These are phyloP conservation scores for Drosophila ananassae DNA, from an alignment of 1,140 invertebrate genomes.

Conservation along the genomic window DNA sequence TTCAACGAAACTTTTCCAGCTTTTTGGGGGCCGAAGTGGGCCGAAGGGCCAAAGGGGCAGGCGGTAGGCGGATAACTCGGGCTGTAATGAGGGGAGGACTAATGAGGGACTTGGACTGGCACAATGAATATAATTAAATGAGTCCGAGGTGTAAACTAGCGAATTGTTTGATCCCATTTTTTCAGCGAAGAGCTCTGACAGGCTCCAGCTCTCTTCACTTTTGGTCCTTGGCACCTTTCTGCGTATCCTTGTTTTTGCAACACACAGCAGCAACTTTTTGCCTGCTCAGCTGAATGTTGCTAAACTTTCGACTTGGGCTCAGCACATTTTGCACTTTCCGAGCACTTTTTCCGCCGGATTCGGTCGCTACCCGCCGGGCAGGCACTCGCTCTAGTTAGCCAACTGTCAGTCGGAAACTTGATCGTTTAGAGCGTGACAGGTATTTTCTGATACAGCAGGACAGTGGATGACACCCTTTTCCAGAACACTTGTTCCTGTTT, in stretches of 20 bases:
- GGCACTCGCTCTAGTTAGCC: slow-evolving; percentile 56
- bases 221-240: slow-evolving; percentile 20
- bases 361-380: slow-evolving; percentile 30
- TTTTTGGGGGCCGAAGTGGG: slow-evolving; percentile 42
- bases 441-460: slow-evolving; percentile 1
- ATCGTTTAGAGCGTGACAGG: slow-evolving; percentile 42
- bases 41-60: not conserved
- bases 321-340: slow-evolving; percentile 59
- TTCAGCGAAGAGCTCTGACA: slow-evolving; percentile 20
- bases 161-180: slow-evolving; percentile 81
- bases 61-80: not conserved
- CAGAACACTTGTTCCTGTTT: not conserved
- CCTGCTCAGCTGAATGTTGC: slow-evolving; percentile 73
- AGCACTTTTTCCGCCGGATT: slow-evolving; percentile 8
- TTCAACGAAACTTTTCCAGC: slow-evolving; percentile 67
- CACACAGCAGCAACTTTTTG: slow-evolving; percentile 36
- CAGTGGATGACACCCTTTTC: slow-evolving; percentile 12
- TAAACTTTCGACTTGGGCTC: slow-evolving; percentile 70
- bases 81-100: slow-evolving; percentile 44
- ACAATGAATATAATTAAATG: slow-evolving; percentile 81
- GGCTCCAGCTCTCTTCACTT: slow-evolving; percentile 2
- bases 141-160: slow-evolving; percentile 81
- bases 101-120: slow-evolving; percentile 58
- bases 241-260: slow-evolving; percentile 8
- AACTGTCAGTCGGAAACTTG: slow-evolving; percentile 50